Conservation (phyloP, 2,888 invertebrate genomes). For the Hydriomena furcata region DNA sequence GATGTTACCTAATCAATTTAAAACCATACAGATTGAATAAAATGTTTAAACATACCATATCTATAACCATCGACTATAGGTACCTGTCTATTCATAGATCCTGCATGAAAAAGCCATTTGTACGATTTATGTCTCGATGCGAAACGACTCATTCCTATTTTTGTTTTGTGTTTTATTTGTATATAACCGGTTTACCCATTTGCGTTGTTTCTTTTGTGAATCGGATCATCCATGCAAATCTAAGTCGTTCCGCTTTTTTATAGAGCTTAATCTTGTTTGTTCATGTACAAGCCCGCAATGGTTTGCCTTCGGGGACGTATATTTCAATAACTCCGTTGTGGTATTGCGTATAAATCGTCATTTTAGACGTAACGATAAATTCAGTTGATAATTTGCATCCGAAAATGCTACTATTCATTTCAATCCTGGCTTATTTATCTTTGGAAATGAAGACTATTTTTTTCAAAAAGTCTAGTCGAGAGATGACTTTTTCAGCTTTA, state of each 20-base stretch:
- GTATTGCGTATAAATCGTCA: conserved; percentile 74
- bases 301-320: conserved; percentile 76
- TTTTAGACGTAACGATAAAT: conserved; percentile 75
- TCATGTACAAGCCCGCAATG: conserved; percentile 45
- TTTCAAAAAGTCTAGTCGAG: no score
- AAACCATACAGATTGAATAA: not conserved
- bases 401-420: conserved; percentile 9
- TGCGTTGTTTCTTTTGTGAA: conserved; percentile 57
- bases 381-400: conserved; percentile 62
- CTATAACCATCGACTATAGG: conserved; percentile 6
- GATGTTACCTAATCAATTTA: conserved; percentile 2
- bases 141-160: conserved; percentile 69
- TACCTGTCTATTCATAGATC: conserved; percentile 5
- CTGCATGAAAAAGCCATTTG: conserved; percentile 68
- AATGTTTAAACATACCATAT: conserved; percentile 10
- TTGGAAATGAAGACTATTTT: not conserved
- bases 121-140: conserved; percentile 69
- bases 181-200: conserved; percentile 65
- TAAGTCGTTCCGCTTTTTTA: conserved; percentile 44
- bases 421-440: conserved; percentile 43
- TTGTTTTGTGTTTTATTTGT: conserved; percentile 68
- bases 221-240: conserved; percentile 39
- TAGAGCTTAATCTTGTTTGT: conserved; percentile 52
- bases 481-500: no score
- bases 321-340: conserved; percentile 75